Evolutionary conservation across 2,888 invertebrate species (phyloP), one percentile per base, ranked within the genome.

Genomic region (Eupithecia dodoneata): DNA sequence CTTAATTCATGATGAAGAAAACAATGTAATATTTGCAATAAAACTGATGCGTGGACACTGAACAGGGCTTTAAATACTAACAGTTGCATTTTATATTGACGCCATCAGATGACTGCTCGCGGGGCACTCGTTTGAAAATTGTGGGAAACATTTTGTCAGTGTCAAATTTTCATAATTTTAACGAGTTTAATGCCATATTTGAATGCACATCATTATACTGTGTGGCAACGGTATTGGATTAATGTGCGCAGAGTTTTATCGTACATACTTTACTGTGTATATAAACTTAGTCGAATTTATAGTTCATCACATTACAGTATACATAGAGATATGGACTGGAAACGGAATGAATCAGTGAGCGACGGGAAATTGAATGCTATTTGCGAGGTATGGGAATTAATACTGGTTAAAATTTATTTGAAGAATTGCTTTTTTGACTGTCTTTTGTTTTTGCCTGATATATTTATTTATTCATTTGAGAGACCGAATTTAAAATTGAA

Each of bases 331-430:
- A 85, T 13, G 63, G 72, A 80, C 72, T 47, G 73, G 79, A 73
- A 81, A 82, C 84, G 86, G 88, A 88, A 87, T 83, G 80, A 85
- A 84, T 82, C 79, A 84, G 85, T 81, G 81, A 81, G 80, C 81
- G 81, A 86, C 70, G 63, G 88, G 87, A 90, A 88, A 89, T 88
- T 87, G 85, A 88, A 88, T 87, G 79, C 82, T 81, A 85, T 87
- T 79, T 83, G 84, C 45, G 70, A 30, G 30, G 13, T 41, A 83
- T 81, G 81, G 73, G 59, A 59, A 59, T 59, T 9, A 59, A 18
- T 59, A 55, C 55, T 55, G 6, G 59, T 18, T 18, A 9, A 59
- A 59, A 59, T 59, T 59, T 1, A 59, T 18, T 18, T 59, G 10
- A 55, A n/a, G n/a, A n/a, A 55, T 55, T 55, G n/a, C n/a, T n/a